Conservation (phyloP, 2,888 invertebrate genomes). For the Nycteola revayana region DNA sequence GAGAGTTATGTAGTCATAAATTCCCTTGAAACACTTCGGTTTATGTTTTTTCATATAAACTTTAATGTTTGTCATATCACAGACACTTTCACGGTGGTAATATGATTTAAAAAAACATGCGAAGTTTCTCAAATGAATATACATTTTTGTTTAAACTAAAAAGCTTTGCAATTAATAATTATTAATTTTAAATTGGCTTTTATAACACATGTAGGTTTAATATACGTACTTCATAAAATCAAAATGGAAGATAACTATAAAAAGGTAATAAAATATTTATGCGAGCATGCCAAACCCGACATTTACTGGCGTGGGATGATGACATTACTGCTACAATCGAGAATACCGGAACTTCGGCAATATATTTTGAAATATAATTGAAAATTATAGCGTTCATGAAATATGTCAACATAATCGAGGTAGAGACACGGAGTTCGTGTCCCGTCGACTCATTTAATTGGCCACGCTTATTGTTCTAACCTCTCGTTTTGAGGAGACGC, state of each 20-base stretch:
- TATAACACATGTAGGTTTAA: background rate
- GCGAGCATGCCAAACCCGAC: constrained; percentile 30
- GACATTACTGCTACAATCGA: constrained; percentile 42
- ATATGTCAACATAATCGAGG: constrained; percentile 53
- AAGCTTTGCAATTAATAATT: constrained; percentile 1
- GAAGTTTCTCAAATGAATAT: too few relatives aligned
- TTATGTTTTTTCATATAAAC: too few relatives aligned
- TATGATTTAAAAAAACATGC: too few relatives aligned
- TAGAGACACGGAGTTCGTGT: constrained; percentile 62
- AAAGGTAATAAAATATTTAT: constrained; percentile 35
- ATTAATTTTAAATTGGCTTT: background rate
- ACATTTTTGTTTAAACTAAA: too few relatives aligned
- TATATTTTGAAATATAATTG: constrained; percentile 58
- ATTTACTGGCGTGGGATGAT: constrained; percentile 45
- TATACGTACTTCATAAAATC: constrained; percentile 11
- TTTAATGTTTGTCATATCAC: too few relatives aligned
- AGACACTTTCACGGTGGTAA: too few relatives aligned
- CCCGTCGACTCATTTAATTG: constrained; percentile 62
- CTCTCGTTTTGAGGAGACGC: constrained; percentile 43
- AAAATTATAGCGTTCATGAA: constrained; percentile 60
- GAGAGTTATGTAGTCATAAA: too few relatives aligned
- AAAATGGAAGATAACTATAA: constrained; percentile 19
- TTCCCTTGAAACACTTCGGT: too few relatives aligned
- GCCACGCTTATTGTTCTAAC: constrained; percentile 56
- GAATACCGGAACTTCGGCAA: constrained; percentile 38